Percentiles rank a stretch among this genome's conserved stretches.
Evolutionary conservation across 2,797 vertebrate species (phyloP).

Genomic region (Acrocephalus scirpaceus): DNA sequence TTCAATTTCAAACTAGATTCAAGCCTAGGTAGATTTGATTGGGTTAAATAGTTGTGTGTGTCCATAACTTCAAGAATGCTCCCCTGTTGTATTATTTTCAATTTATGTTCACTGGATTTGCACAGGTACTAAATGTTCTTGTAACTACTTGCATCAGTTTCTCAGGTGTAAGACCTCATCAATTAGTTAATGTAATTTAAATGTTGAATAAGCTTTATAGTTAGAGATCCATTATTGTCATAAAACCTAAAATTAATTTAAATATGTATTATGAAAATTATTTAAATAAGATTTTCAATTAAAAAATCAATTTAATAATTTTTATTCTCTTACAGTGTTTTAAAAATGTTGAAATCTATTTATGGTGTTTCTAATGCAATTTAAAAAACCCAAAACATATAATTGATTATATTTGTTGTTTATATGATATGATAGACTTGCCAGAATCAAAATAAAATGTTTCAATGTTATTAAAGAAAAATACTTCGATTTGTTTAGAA

Average conservation of each 20-base stretch:
- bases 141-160: background rate
- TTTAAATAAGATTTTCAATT: background rate
- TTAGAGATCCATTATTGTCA: background rate
- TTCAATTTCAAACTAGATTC: background rate
- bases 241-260: background rate
- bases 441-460: background rate
- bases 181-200: background rate
- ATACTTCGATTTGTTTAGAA: background rate
- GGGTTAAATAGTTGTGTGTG: background rate
- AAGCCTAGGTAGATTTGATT: background rate
- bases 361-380: background rate
- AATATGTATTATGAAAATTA: background rate
- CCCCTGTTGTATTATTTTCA: background rate
- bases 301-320: background rate
- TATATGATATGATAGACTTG: background rate
- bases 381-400: accelerated
- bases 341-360: background rate
- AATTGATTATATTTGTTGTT: background rate
- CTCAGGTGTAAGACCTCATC: background rate
- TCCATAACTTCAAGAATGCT: background rate
- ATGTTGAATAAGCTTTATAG: background rate
- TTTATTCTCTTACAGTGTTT: background rate
- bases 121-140: background rate
- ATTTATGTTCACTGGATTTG: background rate
- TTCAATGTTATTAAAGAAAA: background rate